phyloP scores from a whole-genome alignment of 2,797 vertebrate species.

The Anguilla marmorata region DNA sequence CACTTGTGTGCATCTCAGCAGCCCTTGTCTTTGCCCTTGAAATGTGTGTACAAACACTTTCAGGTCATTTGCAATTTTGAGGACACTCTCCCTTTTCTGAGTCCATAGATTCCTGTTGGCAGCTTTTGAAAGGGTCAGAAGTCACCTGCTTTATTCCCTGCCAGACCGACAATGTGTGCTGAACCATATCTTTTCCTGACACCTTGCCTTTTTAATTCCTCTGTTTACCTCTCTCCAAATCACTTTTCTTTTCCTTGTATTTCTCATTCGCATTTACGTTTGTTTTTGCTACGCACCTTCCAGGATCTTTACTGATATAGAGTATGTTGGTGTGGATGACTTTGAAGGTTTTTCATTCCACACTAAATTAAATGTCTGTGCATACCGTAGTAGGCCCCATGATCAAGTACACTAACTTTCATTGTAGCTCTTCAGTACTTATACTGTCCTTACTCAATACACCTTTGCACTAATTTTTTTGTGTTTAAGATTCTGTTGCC shows the following conservation, averaged over 20 bases:
- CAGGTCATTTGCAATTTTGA: slow-evolving; percentile 17
- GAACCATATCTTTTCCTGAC: slow-evolving; percentile 12
- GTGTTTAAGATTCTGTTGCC: background rate
- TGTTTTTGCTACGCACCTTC: background rate
- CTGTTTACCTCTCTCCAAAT: background rate
- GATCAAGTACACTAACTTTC: background rate
- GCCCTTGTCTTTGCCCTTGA: slow-evolving; percentile 1
- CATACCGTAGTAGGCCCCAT: background rate
- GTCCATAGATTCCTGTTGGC: background rate
- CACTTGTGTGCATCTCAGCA: background rate
- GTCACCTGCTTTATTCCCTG: slow-evolving; percentile 12
- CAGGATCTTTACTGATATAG: background rate
- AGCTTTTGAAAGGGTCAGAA: slow-evolving; percentile 8
- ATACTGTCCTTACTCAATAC: background rate
- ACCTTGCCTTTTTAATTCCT: background rate
- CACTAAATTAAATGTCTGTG: background rate
- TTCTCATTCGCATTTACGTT: background rate
- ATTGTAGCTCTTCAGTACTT: background rate
- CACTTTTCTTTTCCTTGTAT: background rate
- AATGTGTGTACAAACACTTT: slow-evolving; percentile 14
- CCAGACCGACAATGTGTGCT: slow-evolving; percentile 7
- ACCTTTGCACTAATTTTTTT: background rate
- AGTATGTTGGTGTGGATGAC: background rate
- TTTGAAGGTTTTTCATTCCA: background rate
- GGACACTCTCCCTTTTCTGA: background rate